Base-by-base conservation (phyloP, 2,888 invertebrate genomes). In the Drosophila melanosoma region DNA sequence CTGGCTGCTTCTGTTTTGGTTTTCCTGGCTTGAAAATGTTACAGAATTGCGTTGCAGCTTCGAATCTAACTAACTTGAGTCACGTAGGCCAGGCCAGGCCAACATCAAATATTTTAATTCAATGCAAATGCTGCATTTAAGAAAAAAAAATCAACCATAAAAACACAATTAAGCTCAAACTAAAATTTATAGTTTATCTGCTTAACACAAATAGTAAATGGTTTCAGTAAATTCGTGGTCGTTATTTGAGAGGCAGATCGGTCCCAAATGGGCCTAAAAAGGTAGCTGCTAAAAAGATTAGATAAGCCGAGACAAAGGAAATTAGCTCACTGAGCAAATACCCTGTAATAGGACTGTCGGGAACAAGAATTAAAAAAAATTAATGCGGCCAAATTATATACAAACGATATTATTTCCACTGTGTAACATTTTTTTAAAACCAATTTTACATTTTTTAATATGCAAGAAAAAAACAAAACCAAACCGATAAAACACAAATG, bases 71-170 rank as follows among this genome's bases (percentile, higher is more conserved):
- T 35, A 60, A 56, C 61, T 63, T 36, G n/a, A 64, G 84, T 90
- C 84, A 85, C 90, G 84, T 85, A 85, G 87, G 73, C 84, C 84
- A 73, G 87, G 73, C 84, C 84, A 73, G 38, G 60, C n/a, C 45
- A 23, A 45, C 7, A 45, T 12, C 32, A 17, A 61, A 62, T 65
- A 35, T 49, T 68, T 66, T 17, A 23, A 64, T 53, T 71, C 40
- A 64, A 79, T 65, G 62, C 79, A 73, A 78, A 73, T 81, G 20
- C 62, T 65, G 61, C 52, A 81, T 49, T 51, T 52, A 29, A 40
- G 29, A 42, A 23, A 29, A 73, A 53, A 73, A 53, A 29, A n/a
- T 45, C 10, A 32, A 59, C n/a, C 29, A n/a, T 32, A 0, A 8
- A 26, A 36, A 0, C 20, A n/a, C 15, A 40, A 51, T 26, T n/a